Evolutionary conservation across 2,888 invertebrate genomes (phyloP).

Genomic region (Noctua pronuba): DNA sequence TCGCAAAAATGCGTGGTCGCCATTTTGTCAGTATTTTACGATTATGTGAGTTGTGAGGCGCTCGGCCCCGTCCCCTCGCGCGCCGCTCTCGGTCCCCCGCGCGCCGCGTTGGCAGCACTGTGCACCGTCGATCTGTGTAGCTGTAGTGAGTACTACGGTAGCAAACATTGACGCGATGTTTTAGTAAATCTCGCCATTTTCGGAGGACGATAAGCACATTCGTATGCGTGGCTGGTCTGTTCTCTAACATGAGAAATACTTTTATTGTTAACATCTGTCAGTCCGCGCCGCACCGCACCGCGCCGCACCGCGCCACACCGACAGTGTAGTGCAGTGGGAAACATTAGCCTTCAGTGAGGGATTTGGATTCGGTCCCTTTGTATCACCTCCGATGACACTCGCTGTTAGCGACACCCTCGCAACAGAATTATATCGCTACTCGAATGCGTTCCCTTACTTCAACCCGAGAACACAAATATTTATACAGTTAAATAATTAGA

Average conservation of each 20-base stretch:
- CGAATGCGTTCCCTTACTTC: not conserved
- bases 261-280: not conserved
- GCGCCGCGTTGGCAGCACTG: not conserved
- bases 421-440: not conserved
- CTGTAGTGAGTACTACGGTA: not conserved
- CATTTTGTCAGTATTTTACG: slow-evolving; percentile 43
- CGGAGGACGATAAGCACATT: not conserved
- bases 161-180: not conserved
- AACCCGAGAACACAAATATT: not conserved
- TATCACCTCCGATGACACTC: slow-evolving; percentile 6
- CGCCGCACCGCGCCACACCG: not conserved
- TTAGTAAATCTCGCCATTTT: not conserved
- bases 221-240: not conserved
- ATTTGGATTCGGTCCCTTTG: slow-evolving; percentile 2
- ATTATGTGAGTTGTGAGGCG: slow-evolving; percentile 21
- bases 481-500: not conserved
- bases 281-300: not conserved
- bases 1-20: slow-evolving; percentile 33
- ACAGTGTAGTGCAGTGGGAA: not conserved
- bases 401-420: not conserved
- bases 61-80: not conserved
- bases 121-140: not conserved
- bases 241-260: not conserved
- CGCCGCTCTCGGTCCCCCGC: too few species aligned
- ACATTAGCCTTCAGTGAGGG: slow-evolving; percentile 15